Base-by-base conservation (phyloP, 2,113 vertebrate genomes). In the Salvelinus alpinus region DNA sequence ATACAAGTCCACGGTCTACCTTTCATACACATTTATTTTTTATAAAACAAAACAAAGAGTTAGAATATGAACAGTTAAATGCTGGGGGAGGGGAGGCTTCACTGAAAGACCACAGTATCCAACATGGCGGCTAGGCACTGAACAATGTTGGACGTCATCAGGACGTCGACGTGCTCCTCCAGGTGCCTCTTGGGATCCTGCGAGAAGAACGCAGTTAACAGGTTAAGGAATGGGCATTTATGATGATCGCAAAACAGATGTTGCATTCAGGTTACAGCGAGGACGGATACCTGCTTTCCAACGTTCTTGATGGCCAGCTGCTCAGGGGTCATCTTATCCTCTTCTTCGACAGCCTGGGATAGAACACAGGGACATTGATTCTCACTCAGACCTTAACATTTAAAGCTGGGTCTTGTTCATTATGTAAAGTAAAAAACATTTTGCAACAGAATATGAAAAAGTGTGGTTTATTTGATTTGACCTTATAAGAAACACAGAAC, bases 101-200 rank as follows among this genome's bases (percentile, higher is more conserved):
- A 99, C 95, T 99, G 98, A 94, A 99, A 99, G 91, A 99, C 97
- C 22, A 99, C 98, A 0, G 98, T 99, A 91, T 99, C 97, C 94
- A 99, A 93, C 98, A 99, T 99, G 89, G 98, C 97, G 78, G 97
- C 98, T 91, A 99, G 94, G 95, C 98, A 99, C 94, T 99, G 98
- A 87, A 99, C 97, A 87, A 99, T 99, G 92, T 99, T 99, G 90
- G 96, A 99, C 64, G 98, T 98, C 97, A 97, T 99, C 92, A 99
- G 93, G 84, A 99, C 97, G 84, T 99, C 97, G 90, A 99, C 97
- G 69, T 99, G 97, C 88, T 98, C 97, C 89, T 99, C 98, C 96
- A 99, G 93, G 92, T 99, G 98, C 87, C 98, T 95, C 91, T 99
- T 99, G 84, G 97, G 97, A 90, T 99, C 97, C 98, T 99, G 90